Conservation (phyloP, 2,888 invertebrate genomes). For the Acronicta leporina region DNA sequence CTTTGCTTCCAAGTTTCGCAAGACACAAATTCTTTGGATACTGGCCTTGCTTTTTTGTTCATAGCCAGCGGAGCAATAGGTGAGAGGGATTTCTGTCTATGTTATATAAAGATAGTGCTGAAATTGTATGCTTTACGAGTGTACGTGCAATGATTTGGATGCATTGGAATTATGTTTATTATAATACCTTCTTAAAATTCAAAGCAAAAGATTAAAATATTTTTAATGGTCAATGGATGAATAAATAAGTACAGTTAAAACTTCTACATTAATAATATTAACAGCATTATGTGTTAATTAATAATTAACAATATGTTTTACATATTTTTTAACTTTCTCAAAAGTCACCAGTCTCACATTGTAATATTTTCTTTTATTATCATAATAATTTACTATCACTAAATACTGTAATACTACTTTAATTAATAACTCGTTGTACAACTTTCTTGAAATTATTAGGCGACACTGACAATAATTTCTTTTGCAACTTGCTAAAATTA, state of each 20-base stretch:
- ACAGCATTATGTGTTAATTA: background rate
- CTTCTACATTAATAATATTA: no score
- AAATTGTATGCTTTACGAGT: conserved; percentile 38
- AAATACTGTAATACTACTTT: background rate
- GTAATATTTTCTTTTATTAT: no score
- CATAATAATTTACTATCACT: no score
- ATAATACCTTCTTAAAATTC: background rate
- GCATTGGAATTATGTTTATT: conserved; percentile 11
- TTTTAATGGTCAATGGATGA: no score
- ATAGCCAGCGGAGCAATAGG: conserved; percentile 83
- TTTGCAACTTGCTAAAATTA: background rate
- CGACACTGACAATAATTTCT: background rate
- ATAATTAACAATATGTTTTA: background rate
- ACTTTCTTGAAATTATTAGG: background rate
- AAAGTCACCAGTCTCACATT: no score
- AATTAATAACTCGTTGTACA: background rate
- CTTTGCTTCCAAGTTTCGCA: conserved; percentile 81
- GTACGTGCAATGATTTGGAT: conserved; percentile 41
- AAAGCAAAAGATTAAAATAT: no score
- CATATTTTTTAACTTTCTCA: no score
- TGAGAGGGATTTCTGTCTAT: conserved; percentile 73
- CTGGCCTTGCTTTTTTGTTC: conserved; percentile 84
- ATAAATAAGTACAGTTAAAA: no score
- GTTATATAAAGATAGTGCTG: conserved; percentile 63
- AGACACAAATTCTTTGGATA: conserved; percentile 79